Evolutionary conservation across 2,797 vertebrate genomes (phyloP).

Genomic region (Mus caroli): DNA sequence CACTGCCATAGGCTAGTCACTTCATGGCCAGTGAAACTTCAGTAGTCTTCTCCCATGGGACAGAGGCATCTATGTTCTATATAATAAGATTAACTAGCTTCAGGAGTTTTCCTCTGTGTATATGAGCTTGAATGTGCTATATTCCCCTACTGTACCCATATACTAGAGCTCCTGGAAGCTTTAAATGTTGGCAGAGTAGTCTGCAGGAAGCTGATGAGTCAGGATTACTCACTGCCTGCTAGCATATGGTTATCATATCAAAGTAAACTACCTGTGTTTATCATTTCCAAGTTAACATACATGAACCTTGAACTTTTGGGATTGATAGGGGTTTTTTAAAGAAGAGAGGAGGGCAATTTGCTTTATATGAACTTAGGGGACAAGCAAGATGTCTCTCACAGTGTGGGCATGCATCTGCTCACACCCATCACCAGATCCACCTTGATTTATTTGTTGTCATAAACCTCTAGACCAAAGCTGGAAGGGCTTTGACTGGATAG

Average conservation of each 20-base stretch:
- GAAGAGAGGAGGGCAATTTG: background rate
- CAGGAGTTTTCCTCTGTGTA: too few relatives aligned
- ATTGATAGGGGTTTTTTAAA: background rate
- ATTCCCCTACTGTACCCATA: background rate
- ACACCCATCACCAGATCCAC: background rate
- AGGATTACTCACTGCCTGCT: background rate
- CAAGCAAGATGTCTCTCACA: background rate
- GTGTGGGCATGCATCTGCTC: background rate
- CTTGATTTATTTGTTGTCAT: conserved; percentile 13
- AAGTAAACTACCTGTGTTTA: background rate
- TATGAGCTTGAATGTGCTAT: background rate
- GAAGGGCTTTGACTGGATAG: background rate
- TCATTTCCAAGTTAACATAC: background rate
- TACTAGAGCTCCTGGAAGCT: background rate
- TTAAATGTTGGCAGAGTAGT: background rate
- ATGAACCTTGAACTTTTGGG: conserved; percentile 15
- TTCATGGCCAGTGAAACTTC: background rate
- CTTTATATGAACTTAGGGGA: conserved; percentile 19
- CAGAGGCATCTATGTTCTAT: background rate
- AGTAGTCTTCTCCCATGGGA: accelerated
- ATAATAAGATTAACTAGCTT: background rate
- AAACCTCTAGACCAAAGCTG: background rate
- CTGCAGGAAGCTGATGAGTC: background rate
- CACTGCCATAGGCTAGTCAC: too few relatives aligned
- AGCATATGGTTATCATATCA: background rate